These are phyloP conservation scores for Eurystomus glaucurus DNA, from an alignment of 2,797 vertebrate species.

Conservation along the genomic window DNA sequence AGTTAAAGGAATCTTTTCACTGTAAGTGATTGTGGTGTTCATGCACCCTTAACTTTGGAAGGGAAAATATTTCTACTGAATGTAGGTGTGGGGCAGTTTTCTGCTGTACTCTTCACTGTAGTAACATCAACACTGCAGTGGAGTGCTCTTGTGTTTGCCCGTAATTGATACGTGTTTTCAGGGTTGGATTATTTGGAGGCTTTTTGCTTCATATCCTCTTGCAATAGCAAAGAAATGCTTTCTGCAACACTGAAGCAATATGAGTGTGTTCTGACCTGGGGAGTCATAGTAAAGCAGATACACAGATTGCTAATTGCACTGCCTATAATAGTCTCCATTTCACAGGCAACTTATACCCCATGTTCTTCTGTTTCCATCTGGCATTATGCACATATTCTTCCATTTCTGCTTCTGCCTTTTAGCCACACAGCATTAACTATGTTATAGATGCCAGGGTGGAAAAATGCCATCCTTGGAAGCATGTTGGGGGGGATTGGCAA, in stretches of 20 bases:
- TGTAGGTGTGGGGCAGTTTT: not conserved
- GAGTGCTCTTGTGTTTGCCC: not conserved
- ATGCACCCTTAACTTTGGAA: not conserved
- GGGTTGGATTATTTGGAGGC: not conserved
- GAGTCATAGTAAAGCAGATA: not conserved
- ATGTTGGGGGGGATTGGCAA: not conserved
- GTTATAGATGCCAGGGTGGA: not conserved
- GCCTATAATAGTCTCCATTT: not conserved
- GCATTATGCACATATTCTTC: not conserved
- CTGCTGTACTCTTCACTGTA: not conserved
- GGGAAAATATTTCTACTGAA: not conserved
- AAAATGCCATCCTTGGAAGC: not conserved
- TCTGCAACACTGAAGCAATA: not conserved
- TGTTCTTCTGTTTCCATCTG: slow-evolving; percentile 24
- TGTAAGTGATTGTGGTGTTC: not conserved
- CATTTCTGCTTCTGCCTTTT: not conserved
- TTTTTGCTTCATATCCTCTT: not conserved
- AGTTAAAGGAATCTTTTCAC: not conserved
- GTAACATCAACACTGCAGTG: not conserved
- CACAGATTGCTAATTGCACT: slow-evolving; percentile 52
- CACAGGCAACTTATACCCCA: not conserved
- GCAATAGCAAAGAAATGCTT: not conserved
- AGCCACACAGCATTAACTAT: not conserved
- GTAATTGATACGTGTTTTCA: not conserved
- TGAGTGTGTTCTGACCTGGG: not conserved